Conservation (phyloP, 2,888 invertebrate genomes). For the Rhorus exstirpatorius region DNA sequence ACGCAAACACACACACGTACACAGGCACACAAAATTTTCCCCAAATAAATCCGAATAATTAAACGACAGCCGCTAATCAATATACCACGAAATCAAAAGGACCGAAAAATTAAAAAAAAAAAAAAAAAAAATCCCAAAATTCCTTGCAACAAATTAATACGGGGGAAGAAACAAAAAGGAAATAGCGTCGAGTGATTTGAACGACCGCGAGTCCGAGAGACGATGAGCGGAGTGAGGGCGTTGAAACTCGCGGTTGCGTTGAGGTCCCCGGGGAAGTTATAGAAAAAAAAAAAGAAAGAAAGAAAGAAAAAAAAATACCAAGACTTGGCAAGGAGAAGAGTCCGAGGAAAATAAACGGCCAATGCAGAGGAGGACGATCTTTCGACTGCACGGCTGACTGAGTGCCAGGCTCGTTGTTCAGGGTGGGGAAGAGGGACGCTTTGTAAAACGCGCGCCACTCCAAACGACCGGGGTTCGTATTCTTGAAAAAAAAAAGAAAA, state of each 20-base stretch:
- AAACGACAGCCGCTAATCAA: background rate
- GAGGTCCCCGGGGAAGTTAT: background rate
- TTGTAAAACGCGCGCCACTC: slow-evolving; percentile 32
- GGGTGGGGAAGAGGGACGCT: slow-evolving; percentile 39
- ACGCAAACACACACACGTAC: slow-evolving; percentile 48
- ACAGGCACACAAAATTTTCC: slow-evolving; percentile 26
- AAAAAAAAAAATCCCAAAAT: background rate
- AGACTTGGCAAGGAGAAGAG: slow-evolving; percentile 47
- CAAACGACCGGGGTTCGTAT: slow-evolving; percentile 44
- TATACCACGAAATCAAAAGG: background rate
- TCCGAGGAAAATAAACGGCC: slow-evolving; percentile 69
- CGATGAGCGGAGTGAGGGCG: no score
- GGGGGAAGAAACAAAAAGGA: background rate
- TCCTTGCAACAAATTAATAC: background rate
- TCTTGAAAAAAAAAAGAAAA: slow-evolving; percentile 37
- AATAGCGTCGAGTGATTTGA: slow-evolving; percentile 17
- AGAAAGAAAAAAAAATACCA: no score
- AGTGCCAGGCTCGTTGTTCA: slow-evolving; percentile 71
- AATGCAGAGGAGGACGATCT: slow-evolving; percentile 79
- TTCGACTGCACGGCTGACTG: slow-evolving; percentile 85
- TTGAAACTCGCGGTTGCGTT: background rate
- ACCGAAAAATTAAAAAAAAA: background rate
- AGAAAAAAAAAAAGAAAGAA: slow-evolving; percentile 7
- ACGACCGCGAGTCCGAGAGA: slow-evolving; percentile 6
- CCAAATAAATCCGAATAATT: background rate